Evolutionary conservation across 2,797 vertebrate species (phyloP), one percentile per base, ranked within the genome.

Genomic region (Pelodytes ibericus): DNA sequence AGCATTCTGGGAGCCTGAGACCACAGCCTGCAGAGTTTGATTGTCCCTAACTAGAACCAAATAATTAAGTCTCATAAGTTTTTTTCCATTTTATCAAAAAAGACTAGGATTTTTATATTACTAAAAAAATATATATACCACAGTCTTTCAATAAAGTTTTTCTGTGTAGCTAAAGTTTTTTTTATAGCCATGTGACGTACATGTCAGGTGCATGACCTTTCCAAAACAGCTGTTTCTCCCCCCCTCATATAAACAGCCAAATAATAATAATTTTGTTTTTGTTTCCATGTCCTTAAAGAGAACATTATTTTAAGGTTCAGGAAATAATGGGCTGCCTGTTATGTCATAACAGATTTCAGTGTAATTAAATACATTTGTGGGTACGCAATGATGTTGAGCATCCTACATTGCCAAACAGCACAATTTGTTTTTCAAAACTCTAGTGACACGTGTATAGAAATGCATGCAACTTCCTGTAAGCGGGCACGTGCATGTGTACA

Each of bases 331-430:
- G 69, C 81, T 84, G 83, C 82, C 79, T 87, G 82, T 84, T 84
- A 81, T 91, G 91, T 91, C 91, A 92, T 91, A 92, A 89, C 88
- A 92, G 84, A 88, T 36, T 86, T 90, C 86, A 82, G 83, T 90
- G 83, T 89, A 90, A 90, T 91, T 90, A 91, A 92, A 90, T 91
- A 91, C 91, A 90, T 92, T 91, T 91, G 86, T 84, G 86, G 89
- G 89, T 90, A 86, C 82, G 68, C 25, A 81, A 84, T 71, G 75
- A 88, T 86, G 84, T 85, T 86, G 85, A 80, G 74, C 84, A 87
- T 86, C 86, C 86, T 88, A 87, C 87, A 88, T 91, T 85, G 86
- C 82, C 79, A 79, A 90, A 83, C 83, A 85, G 80, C 82, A 9
- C 81, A 81, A 84, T 90, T 88, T 86, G 81, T 84, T 81, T 83